These are phyloP conservation scores for Rana temporaria DNA, from an alignment of 2,113 vertebrate species.

Conservation along the genomic window DNA sequence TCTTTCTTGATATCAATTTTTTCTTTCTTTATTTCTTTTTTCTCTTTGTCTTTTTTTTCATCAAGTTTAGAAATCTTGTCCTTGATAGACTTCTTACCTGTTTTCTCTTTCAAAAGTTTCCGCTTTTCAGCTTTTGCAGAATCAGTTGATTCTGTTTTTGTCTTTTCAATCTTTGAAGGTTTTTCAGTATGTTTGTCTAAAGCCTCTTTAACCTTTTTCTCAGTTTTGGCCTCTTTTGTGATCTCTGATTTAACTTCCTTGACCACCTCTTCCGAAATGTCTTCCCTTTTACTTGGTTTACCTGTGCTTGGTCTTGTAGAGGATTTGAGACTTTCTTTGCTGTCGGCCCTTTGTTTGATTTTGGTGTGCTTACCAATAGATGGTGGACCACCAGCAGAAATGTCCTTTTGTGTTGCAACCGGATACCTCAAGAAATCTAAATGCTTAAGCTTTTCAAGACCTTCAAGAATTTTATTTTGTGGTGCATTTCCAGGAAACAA, in stretches of 20 bases:
- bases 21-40: conserved; percentile 92
- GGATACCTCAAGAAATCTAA: conserved; percentile 94
- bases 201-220: conserved; percentile 84
- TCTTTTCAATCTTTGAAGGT: conserved; percentile 78
- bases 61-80: conserved; percentile 92
- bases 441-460: conserved; percentile 94
- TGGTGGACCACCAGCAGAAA: conserved; percentile 81
- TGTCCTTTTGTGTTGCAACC: conserved; percentile 93
- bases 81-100: conserved; percentile 87
- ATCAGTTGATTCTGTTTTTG: conserved; percentile 76
- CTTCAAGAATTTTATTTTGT: conserved; percentile 97
- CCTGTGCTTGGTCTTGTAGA: conserved; percentile 80
- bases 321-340: conserved; percentile 95
- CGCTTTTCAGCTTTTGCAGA: conserved; percentile 86
- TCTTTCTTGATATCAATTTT: conserved; percentile 89
- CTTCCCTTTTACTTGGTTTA: conserved; percentile 85
- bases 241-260: conserved; percentile 83
- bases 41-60: conserved; percentile 96
- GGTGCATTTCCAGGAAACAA: conserved; percentile 97
- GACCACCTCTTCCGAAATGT: conserved; percentile 77
- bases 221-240: conserved; percentile 83
- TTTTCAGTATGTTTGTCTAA: conserved; percentile 82
- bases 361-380: conserved; percentile 90
- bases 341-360: conserved; percentile 92
- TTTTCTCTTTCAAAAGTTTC: conserved; percentile 88